phyloP scores from a whole-genome alignment of 2,113 vertebrate genomes.

The Okapia johnstoni region DNA sequence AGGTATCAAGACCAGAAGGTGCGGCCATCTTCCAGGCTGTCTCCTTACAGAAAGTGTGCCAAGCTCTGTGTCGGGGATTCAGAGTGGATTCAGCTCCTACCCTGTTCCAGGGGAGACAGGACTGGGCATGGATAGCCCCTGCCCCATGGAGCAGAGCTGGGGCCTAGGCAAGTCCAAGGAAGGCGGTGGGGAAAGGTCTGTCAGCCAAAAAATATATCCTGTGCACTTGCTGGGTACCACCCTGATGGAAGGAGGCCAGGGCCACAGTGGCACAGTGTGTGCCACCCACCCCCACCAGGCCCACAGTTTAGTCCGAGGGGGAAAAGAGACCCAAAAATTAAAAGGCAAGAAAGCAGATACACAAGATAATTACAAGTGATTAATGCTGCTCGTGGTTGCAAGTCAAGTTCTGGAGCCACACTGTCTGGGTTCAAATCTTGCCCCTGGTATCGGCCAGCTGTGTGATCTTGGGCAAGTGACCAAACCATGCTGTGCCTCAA shows the following conservation, averaged over 20 bases:
- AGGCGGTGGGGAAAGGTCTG: not conserved
- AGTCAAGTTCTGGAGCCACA: not conserved
- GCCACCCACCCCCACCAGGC: fast-evolving
- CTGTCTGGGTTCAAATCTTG: not conserved
- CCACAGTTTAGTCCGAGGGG: not conserved
- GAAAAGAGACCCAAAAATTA: not conserved
- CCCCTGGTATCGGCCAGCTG: not conserved
- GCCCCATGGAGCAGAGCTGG: not conserved
- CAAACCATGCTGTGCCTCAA: not conserved
- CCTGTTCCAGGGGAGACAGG: not conserved
- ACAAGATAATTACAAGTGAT: not conserved
- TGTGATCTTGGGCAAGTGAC: not conserved
- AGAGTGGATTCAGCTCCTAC: not conserved
- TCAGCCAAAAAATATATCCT: not conserved
- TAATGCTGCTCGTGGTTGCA: no score
- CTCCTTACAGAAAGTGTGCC: not conserved
- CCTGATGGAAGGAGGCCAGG: not conserved
- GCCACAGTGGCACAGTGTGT: not conserved
- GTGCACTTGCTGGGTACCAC: not conserved
- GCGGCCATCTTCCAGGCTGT: not conserved
- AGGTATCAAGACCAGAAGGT: not conserved
- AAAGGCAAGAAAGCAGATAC: not conserved
- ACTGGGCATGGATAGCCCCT: not conserved
- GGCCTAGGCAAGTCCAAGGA: not conserved
- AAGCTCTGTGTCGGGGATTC: not conserved